A percentile compares a stretch with the other conserved stretches of the same genome.
Conservation (phyloP, 1,140 invertebrate genomes). For the Heliconius nattereri region DNA sequence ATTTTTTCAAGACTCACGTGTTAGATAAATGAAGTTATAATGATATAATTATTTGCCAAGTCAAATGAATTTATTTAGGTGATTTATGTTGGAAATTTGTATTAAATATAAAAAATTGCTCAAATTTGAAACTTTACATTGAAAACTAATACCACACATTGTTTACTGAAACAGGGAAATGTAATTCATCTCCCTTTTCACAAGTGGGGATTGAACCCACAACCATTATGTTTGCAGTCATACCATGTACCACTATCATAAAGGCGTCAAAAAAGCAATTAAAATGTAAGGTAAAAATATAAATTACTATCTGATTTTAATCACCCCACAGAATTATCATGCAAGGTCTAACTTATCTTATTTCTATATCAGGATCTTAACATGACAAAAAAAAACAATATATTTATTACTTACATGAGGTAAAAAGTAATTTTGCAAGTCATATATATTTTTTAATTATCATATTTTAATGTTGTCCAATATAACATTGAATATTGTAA, state of each 20-base stretch:
- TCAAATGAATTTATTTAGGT: neutral
- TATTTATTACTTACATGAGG: neutral
- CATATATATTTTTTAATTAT: no score
- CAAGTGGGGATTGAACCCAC: no score
- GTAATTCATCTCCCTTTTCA: no score
- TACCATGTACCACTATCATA: neutral
- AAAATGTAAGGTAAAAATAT: neutral
- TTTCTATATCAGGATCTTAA: neutral
- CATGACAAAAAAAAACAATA: neutral
- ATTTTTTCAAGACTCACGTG: neutral
- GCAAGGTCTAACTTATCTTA: neutral
- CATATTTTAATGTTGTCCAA: no score
- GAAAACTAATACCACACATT: no score
- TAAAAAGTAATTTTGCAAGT: no score
- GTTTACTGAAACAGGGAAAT: no score
- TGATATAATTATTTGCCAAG: neutral
- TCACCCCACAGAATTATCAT: neutral
- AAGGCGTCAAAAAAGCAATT: neutral
- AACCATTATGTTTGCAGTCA: no score
- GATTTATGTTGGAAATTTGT: neutral
- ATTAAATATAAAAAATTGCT: no score
- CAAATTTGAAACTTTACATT: no score
- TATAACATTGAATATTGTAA: no score
- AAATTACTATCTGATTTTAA: neutral
- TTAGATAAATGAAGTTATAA: neutral